Conservation (phyloP, 2,888 invertebrate species). For the Tenthredo amoena region DNA sequence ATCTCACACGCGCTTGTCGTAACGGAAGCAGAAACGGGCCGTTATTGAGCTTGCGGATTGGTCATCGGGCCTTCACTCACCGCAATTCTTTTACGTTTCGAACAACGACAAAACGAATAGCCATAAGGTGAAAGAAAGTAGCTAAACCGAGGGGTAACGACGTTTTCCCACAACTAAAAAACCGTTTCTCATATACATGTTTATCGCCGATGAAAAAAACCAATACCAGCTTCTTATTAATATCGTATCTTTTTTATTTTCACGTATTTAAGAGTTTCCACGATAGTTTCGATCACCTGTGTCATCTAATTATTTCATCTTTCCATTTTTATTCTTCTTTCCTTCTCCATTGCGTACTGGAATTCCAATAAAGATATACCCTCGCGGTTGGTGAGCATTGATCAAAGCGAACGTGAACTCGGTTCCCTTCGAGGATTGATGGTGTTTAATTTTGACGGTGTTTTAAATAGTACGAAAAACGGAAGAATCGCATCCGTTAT, state of each 20-base stretch:
- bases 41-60: conserved; percentile 42
- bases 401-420: conserved; percentile 22
- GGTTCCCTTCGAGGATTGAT: neutral
- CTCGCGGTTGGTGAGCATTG: conserved; percentile 1
- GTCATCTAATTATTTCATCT: neutral
- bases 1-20: conserved; percentile 13
- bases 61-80: conserved; percentile 8
- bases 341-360: neutral
- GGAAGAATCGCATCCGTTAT: conserved; percentile 9
- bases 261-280: neutral
- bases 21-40: conserved; percentile 4
- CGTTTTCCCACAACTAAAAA: neutral
- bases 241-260: neutral
- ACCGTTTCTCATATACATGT: neutral
- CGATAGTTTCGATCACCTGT: neutral
- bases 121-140: neutral
- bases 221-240: neutral
- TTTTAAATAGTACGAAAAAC: neutral
- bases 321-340: neutral
- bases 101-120: neutral
- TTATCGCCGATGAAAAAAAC: neutral
- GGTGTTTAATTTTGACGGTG: conserved; percentile 9
- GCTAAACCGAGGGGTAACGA: neutral
- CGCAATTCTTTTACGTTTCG: neutral
- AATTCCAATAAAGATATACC: conserved; percentile 46